Evolutionary conservation across 2,113 vertebrate species (phyloP), one percentile per base, ranked within the genome.

Genomic region (Solea solea): DNA sequence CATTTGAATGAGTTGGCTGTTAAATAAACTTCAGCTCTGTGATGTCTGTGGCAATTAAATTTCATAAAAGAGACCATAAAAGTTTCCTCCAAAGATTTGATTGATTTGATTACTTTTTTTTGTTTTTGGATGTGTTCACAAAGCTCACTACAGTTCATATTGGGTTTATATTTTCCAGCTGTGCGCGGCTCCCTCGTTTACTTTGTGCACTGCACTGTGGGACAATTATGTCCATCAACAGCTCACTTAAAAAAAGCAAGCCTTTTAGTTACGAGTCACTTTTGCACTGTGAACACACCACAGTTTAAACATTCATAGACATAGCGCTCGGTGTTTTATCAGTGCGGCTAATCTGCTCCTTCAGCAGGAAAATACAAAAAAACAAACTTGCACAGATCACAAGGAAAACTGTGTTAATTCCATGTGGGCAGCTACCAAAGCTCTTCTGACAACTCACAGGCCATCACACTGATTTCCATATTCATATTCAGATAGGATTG

Each of bases 131-230:
- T 44, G 53, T 40, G 16, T 54, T 71, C 25, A 50, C n/a, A 44
- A 27, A 40, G 46, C 16, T 40, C 21, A 66, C 51, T 61, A 60
- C 57, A 49, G 45, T 49, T 58, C 8, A 53, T 3, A 67, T 50
- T 54, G 49, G 48, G 48, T 39, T 63, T 53, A 72, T 49, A 69
- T 42, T 69, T 54, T 55, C 64, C 46, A 76, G 45, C 63, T 64
- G 68, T 63, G 15, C 53, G 63, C 46, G 27, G 13, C 44, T 48
- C 4, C 59, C 46, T 5, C 9, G 21, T 13, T 53, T 64, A 3
- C 49, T 53, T 0, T 42, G 63, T 48, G 49, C 2, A 15, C 5
- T 56, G 64, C 58, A 64, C 72, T 52, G 21, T 41, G 34, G 69
- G 54, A 60, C 12, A 60, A 48, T 55, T 55, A 40, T n/a, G 7